Evolutionary conservation across 2,113 vertebrate genomes (phyloP).

Genomic region (Trichechus manatus): DNA sequence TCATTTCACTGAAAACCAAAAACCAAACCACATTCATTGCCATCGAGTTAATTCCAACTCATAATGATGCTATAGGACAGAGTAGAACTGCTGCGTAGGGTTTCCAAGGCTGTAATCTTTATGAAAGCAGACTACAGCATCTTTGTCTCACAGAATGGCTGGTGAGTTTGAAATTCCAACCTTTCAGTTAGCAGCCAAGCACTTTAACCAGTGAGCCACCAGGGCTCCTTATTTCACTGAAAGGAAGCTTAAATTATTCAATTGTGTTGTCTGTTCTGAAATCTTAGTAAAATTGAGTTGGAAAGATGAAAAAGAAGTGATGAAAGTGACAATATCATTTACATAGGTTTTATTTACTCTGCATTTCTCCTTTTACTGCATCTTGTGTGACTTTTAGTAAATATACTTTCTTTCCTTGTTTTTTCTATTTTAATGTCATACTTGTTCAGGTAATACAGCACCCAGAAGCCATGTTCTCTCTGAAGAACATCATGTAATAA

Average conservation of each 20-base stretch:
- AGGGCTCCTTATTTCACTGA: neutral
- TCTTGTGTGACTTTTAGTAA: neutral
- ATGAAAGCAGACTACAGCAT: no score
- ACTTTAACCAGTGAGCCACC: no score
- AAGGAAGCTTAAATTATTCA: neutral
- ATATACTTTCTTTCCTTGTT: neutral
- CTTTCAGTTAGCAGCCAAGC: no score
- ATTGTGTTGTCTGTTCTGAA: neutral
- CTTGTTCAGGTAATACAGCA: neutral
- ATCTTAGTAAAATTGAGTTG: neutral
- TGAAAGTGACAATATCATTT: neutral
- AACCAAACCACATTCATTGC: no score
- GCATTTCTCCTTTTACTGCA: neutral
- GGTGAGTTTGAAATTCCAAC: no score
- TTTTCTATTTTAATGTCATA: neutral
- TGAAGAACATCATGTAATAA: neutral
- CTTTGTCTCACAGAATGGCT: no score
- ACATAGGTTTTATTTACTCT: neutral
- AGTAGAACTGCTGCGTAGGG: no score
- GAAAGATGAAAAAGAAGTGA: neutral
- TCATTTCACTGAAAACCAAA: neutral
- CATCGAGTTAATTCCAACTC: no score
- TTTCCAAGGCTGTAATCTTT: no score
- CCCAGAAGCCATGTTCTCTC: neutral
- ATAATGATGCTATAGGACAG: no score